phyloP scores from a whole-genome alignment of 2,113 vertebrate species.

The Bucco capensis region DNA sequence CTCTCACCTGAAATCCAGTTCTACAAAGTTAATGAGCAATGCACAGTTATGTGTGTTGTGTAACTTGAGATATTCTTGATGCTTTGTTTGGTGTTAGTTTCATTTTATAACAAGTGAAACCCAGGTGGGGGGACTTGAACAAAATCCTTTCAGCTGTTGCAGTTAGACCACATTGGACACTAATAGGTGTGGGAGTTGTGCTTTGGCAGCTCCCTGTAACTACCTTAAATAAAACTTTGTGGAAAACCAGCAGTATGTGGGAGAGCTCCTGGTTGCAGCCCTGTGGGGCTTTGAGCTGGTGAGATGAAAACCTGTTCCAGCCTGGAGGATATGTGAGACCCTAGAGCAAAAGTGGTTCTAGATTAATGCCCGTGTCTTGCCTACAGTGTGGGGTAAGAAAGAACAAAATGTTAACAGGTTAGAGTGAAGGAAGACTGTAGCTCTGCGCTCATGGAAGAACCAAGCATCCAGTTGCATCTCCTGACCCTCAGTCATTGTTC shows the following conservation, averaged over 20 bases:
- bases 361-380: background rate
- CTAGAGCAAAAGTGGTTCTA: background rate
- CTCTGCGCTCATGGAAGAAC: rapidly evolving
- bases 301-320: rapidly evolving
- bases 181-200: background rate
- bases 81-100: background rate
- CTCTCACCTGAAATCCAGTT: background rate
- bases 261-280: background rate
- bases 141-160: background rate
- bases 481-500: background rate
- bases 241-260: rapidly evolving
- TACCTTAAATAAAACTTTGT: background rate
- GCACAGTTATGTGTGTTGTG: rapidly evolving
- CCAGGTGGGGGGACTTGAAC: background rate
- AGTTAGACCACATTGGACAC: background rate
- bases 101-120: background rate
- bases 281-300: rapidly evolving
- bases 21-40: background rate
- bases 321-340: background rate
- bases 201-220: background rate
- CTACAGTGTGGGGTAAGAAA: rapidly evolving
- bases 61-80: background rate
- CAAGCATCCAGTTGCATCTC: background rate
- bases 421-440: no score
- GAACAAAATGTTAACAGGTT: background rate